Percentiles rank a stretch among this genome's conserved stretches.
Conservation (phyloP, 2,797 vertebrate genomes). For the Natrix natrix region DNA sequence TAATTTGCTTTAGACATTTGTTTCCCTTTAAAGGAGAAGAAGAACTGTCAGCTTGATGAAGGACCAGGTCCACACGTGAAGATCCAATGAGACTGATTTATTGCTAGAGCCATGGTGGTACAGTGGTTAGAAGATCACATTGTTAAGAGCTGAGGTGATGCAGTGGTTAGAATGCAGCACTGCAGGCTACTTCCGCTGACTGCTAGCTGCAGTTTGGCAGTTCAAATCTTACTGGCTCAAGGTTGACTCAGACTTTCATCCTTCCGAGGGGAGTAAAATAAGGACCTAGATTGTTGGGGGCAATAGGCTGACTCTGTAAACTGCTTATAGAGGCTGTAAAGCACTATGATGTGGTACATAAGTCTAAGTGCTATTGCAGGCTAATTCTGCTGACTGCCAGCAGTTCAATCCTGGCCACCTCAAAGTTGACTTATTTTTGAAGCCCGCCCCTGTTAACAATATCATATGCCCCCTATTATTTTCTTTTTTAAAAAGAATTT, state of each 20-base stretch:
- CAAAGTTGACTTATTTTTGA: no score
- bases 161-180: neutral
- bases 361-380: no score
- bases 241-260: neutral
- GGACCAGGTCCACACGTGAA: neutral
- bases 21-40: neutral
- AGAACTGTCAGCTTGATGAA: neutral
- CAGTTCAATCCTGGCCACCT: no score
- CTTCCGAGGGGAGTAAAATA: neutral
- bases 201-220: neutral
- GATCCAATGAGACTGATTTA: neutral
- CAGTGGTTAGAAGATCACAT: neutral
- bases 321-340: neutral
- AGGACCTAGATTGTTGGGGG: neutral
- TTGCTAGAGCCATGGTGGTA: neutral
- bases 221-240: neutral
- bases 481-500: no score
- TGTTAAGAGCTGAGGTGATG: neutral
- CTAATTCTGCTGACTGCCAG: no score
- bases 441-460: neutral
- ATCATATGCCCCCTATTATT: slow-evolving; percentile 55
- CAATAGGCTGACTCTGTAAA: neutral
- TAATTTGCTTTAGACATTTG: neutral
- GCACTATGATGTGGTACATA: neutral
- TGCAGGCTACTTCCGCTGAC: neutral